phyloP scores from a whole-genome alignment of 64 coral and sea anemone genomes.

The Montipora efflorescens region DNA sequence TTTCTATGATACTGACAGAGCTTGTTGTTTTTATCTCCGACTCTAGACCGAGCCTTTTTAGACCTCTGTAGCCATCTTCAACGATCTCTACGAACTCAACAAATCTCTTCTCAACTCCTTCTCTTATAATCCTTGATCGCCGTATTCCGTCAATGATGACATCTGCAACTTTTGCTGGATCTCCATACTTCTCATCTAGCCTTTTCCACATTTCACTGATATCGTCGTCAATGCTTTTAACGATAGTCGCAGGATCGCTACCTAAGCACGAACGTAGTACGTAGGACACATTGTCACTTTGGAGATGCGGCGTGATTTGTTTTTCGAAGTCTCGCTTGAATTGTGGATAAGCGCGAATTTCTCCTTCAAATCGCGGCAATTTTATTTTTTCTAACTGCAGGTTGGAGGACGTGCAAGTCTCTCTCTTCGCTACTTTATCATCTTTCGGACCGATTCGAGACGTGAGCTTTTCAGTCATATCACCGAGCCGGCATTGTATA shows the following conservation, averaged over 20 bases:
- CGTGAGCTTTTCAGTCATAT: conserved; percentile 34
- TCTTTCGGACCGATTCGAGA: conserved; percentile 19
- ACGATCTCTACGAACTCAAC: no score
- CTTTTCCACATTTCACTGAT: conserved; percentile 53
- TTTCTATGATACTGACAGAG: conserved; percentile 31
- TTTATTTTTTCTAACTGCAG: conserved; percentile 49
- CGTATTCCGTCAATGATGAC: conserved; percentile 6
- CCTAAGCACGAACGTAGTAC: conserved; percentile 45
- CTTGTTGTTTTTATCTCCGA: neutral
- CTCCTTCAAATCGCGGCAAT: conserved; percentile 60
- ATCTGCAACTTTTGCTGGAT: conserved; percentile 5
- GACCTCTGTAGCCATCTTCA: neutral
- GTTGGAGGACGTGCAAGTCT: neutral
- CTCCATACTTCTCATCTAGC: neutral
- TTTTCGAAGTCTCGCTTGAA: conserved; percentile 68
- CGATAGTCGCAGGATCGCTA: conserved; percentile 7
- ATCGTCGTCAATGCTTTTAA: conserved; percentile 57
- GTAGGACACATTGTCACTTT: conserved; percentile 17
- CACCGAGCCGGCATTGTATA: conserved; percentile 34
- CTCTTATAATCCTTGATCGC: no score
- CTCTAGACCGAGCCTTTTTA: no score
- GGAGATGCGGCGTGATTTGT: conserved; percentile 48
- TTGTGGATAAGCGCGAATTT: conserved; percentile 52
- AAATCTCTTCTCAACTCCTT: no score
- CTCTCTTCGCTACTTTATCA: conserved; percentile 5